phyloP scores from a whole-genome alignment of 2,113 vertebrate species.

The Pangasianodon gigas region DNA sequence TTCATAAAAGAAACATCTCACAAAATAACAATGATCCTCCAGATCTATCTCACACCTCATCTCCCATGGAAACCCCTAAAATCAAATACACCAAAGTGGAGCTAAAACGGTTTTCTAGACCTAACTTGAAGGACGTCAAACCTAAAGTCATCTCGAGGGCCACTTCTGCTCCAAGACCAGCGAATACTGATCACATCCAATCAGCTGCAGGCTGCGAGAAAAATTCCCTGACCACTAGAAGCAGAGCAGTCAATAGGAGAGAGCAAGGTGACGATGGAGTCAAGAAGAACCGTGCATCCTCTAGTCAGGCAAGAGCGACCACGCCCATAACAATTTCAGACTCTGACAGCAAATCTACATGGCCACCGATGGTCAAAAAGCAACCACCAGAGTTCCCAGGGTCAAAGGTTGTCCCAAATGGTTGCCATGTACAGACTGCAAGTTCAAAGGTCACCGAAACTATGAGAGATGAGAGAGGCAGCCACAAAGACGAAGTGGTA shows the following conservation, averaged over 20 bases:
- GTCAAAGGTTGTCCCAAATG: neutral
- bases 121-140: slow-evolving; percentile 57
- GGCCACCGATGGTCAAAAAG: neutral
- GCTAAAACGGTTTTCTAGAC: slow-evolving; percentile 50
- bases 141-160: slow-evolving; percentile 59
- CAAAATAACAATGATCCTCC: slow-evolving; percentile 16
- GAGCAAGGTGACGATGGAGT: slow-evolving; percentile 32
- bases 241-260: slow-evolving; percentile 41
- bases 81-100: slow-evolving; percentile 29
- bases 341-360: slow-evolving; percentile 10
- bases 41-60: neutral
- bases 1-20: neutral
- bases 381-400: neutral
- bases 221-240: slow-evolving; percentile 17
- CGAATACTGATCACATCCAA: slow-evolving; percentile 2
- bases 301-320: slow-evolving; percentile 52
- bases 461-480: neutral
- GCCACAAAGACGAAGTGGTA: neutral
- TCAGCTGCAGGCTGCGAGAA: slow-evolving; percentile 37
- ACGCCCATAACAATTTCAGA: slow-evolving; percentile 27
- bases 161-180: slow-evolving; percentile 1
- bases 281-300: slow-evolving; percentile 48
- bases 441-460: neutral
- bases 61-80: neutral
- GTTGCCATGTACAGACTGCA: neutral